Base-by-base conservation (phyloP, 1,140 invertebrate species). In the Wiebesia pumilae region DNA sequence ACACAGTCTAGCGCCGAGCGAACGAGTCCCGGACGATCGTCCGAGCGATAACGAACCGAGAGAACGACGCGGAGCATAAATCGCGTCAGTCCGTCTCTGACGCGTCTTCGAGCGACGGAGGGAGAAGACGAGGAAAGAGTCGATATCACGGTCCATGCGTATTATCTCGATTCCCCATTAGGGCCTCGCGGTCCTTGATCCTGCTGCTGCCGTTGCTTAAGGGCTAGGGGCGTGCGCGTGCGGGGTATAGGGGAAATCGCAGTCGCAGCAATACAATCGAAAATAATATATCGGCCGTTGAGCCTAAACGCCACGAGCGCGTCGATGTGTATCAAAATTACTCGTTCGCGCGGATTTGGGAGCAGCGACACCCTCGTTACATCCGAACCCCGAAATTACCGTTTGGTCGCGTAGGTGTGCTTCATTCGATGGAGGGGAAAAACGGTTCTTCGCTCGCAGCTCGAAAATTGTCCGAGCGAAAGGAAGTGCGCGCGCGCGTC, bases 241-340 rank as follows among this genome's bases (percentile, higher is more conserved):
- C 3, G 10, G 54, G 19, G 14, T 3, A 21, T 21, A 3, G 12
- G 19, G 19, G 19, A 10, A 3, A 58, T 21, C 6, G 43, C 6
- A 47, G 14, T 58, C 10, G 54, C 3, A 21, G 54, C 54, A 16
- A 58, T 58, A 58, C 89, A 88, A 83, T 83, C 82, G 88, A 84
- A 84, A 84, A 90, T 89, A 89, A 35, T 83, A 77, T 84, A 69
- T 27, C 84, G 62, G 58, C 51, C n/a, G 51, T 81, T 47, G 86
- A 85, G 75, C 75, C 82, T 19, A 58, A 6, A 58, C 38, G 43
- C 82, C 67, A 35, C 10, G 38, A n/a, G 58, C 9, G n/a, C 71
- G 73, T 62, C 89, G 88, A 35, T 69, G 91, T 90, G 89, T 90
- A 92, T 92, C 90, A 90, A 91, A 93, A 92, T 92, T 91, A 91